Base-by-base conservation (phyloP, 1,140 invertebrate species). In the Philopotamus ludificatus region DNA sequence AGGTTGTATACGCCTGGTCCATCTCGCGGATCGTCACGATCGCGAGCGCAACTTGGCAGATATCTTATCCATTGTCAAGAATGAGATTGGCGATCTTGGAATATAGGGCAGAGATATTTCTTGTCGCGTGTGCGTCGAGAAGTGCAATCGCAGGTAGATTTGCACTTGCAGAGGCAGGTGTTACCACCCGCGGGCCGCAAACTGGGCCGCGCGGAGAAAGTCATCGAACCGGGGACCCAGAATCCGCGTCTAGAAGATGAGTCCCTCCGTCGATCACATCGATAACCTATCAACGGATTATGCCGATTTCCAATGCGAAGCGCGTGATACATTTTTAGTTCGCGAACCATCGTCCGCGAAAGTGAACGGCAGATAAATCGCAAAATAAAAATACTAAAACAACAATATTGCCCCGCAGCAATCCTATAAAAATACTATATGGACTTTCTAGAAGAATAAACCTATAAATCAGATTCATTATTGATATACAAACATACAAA, bases 151-250 rank as follows among this genome's bases (percentile, higher is more conserved):
- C 28, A 34, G 4, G 4, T 34, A 12, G 4, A 34, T 12, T 34
- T 34, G 28, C 12, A 12, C 28, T 34, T 34, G 28, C 28, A 15
- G 45, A 10, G 21, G 51, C 62, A 64, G 62, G 62, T 64, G 62
- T 49, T 1, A 25, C 25, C 0, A 49, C 62, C 53, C 51, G 51
- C 20, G 62, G 62, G 50, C 18, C 9, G 44, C 39, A 28, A 16
- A 64, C 44, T 53, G 54, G 53, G 62, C 50, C 26, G 42, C 28
- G 3, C 50, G n/a, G 62, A 64, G 62, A 64, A 64, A 64, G 62
- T 53, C 60, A 21, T 49, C 45, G 15, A 12, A 4, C 45, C 16
- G 4, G 7, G 20, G 45, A 16, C n/a, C 4, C 12, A 34, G 28
- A 7, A 34, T 34, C 12, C 12, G 12, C 28, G 12, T 12, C 4